phyloP scores from a whole-genome alignment of 2,113 vertebrate genomes.

The Lichenostomus cassidix region DNA sequence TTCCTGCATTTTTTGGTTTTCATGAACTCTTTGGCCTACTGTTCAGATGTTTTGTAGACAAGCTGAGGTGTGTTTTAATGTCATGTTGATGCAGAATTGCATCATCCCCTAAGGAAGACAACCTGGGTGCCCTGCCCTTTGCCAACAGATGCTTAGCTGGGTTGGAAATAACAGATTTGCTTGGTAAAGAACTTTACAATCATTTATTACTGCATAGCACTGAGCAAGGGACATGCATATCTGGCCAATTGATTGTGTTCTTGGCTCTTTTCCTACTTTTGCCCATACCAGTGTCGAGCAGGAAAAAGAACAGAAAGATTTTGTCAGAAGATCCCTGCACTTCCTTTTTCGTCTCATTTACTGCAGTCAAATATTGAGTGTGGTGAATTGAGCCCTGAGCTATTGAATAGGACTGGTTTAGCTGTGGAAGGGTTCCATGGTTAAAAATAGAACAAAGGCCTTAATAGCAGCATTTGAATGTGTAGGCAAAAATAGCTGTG shows the following conservation, averaged over 20 bases:
- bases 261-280: not conserved
- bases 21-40: not conserved
- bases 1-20: not conserved
- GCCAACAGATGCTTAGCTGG: not conserved
- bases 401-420: not conserved
- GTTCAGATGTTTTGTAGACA: not conserved
- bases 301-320: not conserved
- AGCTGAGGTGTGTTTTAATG: not conserved
- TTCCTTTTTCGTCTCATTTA: not conserved
- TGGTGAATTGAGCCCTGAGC: not conserved
- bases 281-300: not conserved
- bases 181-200: not conserved
- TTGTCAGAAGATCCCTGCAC: not conserved
- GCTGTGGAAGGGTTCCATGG: not conserved
- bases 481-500: not conserved
- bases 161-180: not conserved
- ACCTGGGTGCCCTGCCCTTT: not conserved
- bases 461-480: not conserved
- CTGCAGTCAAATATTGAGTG: fast-evolving
- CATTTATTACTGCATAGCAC: not conserved
- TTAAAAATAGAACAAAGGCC: not conserved
- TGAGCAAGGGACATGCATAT: not conserved
- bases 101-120: not conserved
- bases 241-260: not conserved
- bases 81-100: not conserved